Evolutionary conservation across 2,797 vertebrate species (phyloP).

Genomic region (Euthynnus affinis): DNA sequence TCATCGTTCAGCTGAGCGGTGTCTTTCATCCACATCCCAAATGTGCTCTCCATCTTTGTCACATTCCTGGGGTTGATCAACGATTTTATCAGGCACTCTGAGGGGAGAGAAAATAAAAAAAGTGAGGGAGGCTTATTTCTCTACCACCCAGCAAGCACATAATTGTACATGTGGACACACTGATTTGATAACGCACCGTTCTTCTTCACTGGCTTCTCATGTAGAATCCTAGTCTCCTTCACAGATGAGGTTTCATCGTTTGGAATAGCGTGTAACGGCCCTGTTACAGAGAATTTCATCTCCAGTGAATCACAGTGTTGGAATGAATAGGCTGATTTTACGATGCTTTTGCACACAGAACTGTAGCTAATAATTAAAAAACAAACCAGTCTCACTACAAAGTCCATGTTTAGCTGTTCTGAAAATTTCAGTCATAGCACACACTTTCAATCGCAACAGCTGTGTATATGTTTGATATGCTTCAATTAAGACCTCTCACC

Average conservation of each 20-base stretch:
- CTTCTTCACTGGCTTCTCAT: conserved; percentile 71
- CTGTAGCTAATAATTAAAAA: too few relatives aligned
- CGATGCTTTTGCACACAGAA: too few relatives aligned
- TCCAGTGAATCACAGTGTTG: neutral
- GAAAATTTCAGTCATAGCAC: neutral
- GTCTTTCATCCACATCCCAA: conserved; percentile 95
- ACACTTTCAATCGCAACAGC: neutral
- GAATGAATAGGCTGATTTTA: neutral
- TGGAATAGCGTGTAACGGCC: conserved; percentile 79
- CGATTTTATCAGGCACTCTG: conserved; percentile 90
- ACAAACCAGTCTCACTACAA: neutral
- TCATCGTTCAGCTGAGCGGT: conserved; percentile 86
- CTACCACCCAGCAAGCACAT: too few relatives aligned
- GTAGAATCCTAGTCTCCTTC: conserved; percentile 80
- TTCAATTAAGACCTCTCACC: conserved; percentile 66
- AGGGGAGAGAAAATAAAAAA: conserved; percentile 28
- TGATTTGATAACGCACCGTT: conserved; percentile 80
- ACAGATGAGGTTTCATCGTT: conserved; percentile 89
- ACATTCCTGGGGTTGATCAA: conserved; percentile 90
- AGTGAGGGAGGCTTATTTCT: neutral
- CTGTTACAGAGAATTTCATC: conserved; percentile 56
- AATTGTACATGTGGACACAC: neutral
- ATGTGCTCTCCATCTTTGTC: conserved; percentile 89
- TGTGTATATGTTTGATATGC: neutral
- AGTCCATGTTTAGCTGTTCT: neutral